Conservation (phyloP, 2,797 vertebrate species). For the Pipistrellus pygmaeus region DNA sequence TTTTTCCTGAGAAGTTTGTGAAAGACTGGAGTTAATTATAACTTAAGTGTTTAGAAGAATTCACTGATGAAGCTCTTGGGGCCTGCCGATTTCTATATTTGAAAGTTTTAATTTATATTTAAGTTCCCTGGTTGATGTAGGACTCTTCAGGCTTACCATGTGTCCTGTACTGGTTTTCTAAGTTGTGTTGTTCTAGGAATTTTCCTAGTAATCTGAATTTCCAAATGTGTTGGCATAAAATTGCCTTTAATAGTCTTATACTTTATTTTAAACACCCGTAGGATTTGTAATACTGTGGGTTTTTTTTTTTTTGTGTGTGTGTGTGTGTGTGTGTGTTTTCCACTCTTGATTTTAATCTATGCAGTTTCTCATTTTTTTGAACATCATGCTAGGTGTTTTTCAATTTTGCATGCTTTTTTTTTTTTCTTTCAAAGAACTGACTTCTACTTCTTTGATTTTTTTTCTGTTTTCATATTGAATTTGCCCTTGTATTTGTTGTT, state of each 20-base stretch:
- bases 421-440: neutral
- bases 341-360: neutral
- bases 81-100: neutral
- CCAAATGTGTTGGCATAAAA: neutral
- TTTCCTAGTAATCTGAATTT: neutral
- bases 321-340: neutral
- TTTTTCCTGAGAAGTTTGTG: neutral
- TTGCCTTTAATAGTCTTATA: neutral
- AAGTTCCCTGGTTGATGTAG: neutral
- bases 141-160: neutral
- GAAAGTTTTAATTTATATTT: constrained; percentile 17
- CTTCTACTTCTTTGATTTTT: neutral
- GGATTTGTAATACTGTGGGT: neutral
- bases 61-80: neutral
- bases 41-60: neutral
- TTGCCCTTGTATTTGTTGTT: neutral
- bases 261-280: neutral
- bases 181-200: neutral
- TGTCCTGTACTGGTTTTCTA: neutral
- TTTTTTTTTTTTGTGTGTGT: neutral
- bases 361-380: neutral
- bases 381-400: neutral
- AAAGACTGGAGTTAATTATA: neutral
- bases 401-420: neutral
- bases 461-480: neutral